Conservation (phyloP, 2,888 invertebrate genomes). For the Oxytorus armatus region DNA sequence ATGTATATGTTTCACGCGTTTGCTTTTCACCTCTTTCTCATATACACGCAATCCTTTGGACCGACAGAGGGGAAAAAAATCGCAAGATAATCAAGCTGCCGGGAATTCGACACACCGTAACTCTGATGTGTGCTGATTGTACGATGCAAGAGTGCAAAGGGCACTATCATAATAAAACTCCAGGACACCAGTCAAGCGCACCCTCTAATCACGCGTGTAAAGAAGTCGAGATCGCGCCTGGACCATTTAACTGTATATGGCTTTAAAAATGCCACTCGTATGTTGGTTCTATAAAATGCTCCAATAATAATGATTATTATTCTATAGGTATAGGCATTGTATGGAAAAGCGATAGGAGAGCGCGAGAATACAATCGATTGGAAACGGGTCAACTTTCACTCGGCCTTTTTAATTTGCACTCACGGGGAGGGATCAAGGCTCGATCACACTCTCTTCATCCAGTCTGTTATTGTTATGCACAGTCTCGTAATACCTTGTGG, state of each 20-base stretch:
- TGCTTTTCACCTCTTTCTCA: not conserved
- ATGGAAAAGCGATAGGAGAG: slow-evolving; percentile 26
- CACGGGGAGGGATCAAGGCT: slow-evolving; percentile 58
- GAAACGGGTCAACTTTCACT: slow-evolving; percentile 67
- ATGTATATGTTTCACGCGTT: not conserved
- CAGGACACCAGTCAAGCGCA: not conserved
- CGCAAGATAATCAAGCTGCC: slow-evolving; percentile 1
- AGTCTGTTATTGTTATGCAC: slow-evolving; percentile 6
- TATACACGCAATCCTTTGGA: slow-evolving; percentile 21
- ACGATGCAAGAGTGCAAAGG: slow-evolving; percentile 25
- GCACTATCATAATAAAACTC: slow-evolving; percentile 31
- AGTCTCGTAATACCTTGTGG: not conserved
- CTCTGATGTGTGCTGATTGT: not conserved
- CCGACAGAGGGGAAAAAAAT: not conserved
- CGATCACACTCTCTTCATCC: slow-evolving; percentile 37
- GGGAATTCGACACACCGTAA: not conserved
- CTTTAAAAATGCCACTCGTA: slow-evolving; percentile 19
- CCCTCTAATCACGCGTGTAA: slow-evolving; percentile 18
- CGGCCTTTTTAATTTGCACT: slow-evolving; percentile 65
- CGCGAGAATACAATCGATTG: slow-evolving; percentile 58
- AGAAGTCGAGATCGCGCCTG: not conserved
- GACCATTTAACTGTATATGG: slow-evolving; percentile 12
- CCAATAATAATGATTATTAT: slow-evolving; percentile 16
- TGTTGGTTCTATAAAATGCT: slow-evolving; percentile 48
- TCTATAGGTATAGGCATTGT: not conserved